These are phyloP conservation scores for Gobiocypris rarus DNA, from an alignment of 2,113 vertebrate species.

Conservation along the genomic window DNA sequence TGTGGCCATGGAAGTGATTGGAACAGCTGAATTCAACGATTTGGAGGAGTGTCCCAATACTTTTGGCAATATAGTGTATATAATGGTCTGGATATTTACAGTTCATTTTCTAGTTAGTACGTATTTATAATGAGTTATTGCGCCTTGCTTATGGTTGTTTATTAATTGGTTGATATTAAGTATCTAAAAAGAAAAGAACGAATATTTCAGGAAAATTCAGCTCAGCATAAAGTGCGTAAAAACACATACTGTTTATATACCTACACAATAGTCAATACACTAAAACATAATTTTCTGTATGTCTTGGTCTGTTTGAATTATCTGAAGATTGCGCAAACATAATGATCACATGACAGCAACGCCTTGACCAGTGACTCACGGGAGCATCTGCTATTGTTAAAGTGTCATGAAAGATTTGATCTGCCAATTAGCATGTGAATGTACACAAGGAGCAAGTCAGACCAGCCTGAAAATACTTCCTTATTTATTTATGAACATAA, in stretches of 20 bases:
- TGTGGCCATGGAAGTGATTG: no score
- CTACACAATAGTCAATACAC: not conserved
- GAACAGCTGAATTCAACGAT: no score
- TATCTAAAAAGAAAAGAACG: not conserved
- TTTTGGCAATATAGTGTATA: no score
- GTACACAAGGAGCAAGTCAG: slow-evolving; percentile 5
- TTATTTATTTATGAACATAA: not conserved
- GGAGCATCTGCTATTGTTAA: slow-evolving; percentile 12
- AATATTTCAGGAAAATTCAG: not conserved
- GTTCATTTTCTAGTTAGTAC: no score
- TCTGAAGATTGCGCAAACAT: not conserved
- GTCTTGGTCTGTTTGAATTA: slow-evolving; percentile 2
- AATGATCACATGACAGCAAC: slow-evolving; percentile 13
- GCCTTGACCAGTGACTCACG: slow-evolving; percentile 4
- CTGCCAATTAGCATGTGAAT: not conserved
- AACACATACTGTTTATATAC: not conserved
- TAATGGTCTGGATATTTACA: no score
- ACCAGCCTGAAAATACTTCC: slow-evolving; percentile 2
- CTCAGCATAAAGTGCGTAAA: not conserved
- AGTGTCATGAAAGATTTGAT: not conserved
- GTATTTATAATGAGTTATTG: no score
- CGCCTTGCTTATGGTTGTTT: no score
- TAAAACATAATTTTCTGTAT: not conserved
- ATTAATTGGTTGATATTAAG: not conserved
- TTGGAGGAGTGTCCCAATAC: no score